Evolutionary conservation across 2,113 vertebrate genomes (phyloP), one percentile per base, ranked within the genome.

Genomic region (Nipponia nippon): DNA sequence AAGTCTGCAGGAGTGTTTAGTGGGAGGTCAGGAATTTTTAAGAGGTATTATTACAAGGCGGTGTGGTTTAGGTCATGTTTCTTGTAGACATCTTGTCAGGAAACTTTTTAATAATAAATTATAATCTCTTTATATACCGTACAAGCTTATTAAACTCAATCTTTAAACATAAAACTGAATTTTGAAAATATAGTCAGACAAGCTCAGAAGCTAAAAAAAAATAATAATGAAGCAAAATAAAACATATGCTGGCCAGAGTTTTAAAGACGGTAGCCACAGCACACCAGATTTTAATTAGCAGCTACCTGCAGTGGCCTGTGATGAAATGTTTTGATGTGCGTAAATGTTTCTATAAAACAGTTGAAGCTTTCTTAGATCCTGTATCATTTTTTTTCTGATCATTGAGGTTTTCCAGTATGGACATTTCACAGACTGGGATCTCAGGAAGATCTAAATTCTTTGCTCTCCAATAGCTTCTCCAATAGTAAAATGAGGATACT

Each of bases 1-100:
- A 93, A 97, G 89, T 96, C 94, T 95, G 92, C 88, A 85, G 80
- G 91, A 93, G 87, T 78, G 95, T 93, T 97, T 96, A 89, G 91
- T 97, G 97, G 95, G 96, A 97, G 97, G 97, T 96, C 95, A 97
- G 93, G 97, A 98, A 96, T 97, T 98, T 97, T 98, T 97, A 97
- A 98, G 95, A 96, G 95, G 89, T 95, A 96, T 87, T 86, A 87
- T 97, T 97, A 97, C 89, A 97, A 96, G 96, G 97, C 76, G 3
- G 88, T 97, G 93, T 97, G 95, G 96, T 96, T 98, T 97, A 76
- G 90, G 97, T 94, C 97, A 73, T 94, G 94, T 94, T 95, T 89
- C 89, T 96, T 75, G 69, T 44, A 94, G 59, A 62, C 83, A 95
- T 95, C 93, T 90, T 89, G 93, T 95, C 96, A 97, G 96, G 95